phyloP scores from a whole-genome alignment of 1,140 invertebrate genomes.

The Drosophila tani region DNA sequence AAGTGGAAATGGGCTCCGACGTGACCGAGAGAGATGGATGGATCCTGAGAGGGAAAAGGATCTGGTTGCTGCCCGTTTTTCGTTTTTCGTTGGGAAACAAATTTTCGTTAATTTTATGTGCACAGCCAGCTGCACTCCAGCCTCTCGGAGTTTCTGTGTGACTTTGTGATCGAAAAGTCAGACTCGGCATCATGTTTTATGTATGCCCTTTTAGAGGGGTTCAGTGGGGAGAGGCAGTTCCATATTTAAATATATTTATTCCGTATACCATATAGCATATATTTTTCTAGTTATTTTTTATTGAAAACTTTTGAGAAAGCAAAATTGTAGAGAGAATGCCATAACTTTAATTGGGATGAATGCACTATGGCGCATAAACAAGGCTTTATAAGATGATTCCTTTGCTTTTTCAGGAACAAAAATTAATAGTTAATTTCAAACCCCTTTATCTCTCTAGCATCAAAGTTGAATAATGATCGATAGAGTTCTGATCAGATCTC shows the following conservation, averaged over 20 bases:
- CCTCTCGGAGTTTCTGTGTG: slow-evolving; percentile 16
- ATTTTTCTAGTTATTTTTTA: no score
- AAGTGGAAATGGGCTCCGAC: slow-evolving; percentile 56
- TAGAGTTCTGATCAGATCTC: slow-evolving; percentile 18
- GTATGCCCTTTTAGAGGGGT: neutral
- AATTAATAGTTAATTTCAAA: neutral
- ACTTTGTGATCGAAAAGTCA: slow-evolving; percentile 65
- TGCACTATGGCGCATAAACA: no score
- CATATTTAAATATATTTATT: no score
- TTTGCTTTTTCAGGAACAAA: no score
- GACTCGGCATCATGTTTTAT: neutral
- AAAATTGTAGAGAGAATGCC: no score
- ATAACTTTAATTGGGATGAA: no score
- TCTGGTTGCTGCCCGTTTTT: slow-evolving; percentile 15
- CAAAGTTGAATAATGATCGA: slow-evolving; percentile 56
- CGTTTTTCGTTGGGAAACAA: slow-evolving; percentile 20
- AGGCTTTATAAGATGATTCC: no score
- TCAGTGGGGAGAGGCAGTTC: no score
- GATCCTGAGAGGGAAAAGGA: slow-evolving; percentile 49
- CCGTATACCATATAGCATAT: no score
- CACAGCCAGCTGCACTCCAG: slow-evolving; percentile 38
- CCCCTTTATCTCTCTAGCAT: neutral
- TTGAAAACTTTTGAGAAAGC: no score
- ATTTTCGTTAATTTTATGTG: slow-evolving; percentile 62
- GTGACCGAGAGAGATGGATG: slow-evolving; percentile 35